phyloP scores from a whole-genome alignment of 2,113 vertebrate species.

The Oncorhynchus masou region DNA sequence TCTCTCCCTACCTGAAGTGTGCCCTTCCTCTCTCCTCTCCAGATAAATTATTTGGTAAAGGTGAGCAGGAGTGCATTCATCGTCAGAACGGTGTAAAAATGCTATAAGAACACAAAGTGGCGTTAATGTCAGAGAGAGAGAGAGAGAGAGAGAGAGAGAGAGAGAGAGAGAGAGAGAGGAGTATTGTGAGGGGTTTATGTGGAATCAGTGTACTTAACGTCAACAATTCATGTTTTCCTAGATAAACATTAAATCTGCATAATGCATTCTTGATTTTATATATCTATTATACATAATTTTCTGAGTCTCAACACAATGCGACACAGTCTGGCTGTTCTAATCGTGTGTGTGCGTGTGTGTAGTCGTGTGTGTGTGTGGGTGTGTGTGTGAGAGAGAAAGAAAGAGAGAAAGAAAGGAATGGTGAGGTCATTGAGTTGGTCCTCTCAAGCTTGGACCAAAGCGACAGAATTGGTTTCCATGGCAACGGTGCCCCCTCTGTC shows the following conservation, averaged over 20 bases:
- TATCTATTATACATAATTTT: neutral
- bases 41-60: neutral
- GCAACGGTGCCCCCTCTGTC: conserved; percentile 40
- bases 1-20: neutral
- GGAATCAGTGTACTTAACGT: conserved; percentile 37
- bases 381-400: neutral
- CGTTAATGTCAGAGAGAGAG: neutral
- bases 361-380: neutral
- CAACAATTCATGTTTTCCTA: conserved; percentile 23
- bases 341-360: neutral
- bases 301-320: neutral
- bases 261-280: conserved; percentile 42
- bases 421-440: conserved; percentile 41
- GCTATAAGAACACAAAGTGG: neutral
- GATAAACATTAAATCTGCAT: conserved; percentile 32
- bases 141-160: neutral
- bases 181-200: conserved; percentile 20
- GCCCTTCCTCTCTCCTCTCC: neutral
- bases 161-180: neutral
- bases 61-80: neutral
- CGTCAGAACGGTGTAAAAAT: neutral
- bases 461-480: conserved; percentile 49
- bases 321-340: neutral
- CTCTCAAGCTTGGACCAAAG: conserved; percentile 12
- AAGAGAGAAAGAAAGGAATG: conserved; percentile 7